phyloP scores from a whole-genome alignment of 2,113 vertebrate genomes.

The Coreoperca whiteheadi region DNA sequence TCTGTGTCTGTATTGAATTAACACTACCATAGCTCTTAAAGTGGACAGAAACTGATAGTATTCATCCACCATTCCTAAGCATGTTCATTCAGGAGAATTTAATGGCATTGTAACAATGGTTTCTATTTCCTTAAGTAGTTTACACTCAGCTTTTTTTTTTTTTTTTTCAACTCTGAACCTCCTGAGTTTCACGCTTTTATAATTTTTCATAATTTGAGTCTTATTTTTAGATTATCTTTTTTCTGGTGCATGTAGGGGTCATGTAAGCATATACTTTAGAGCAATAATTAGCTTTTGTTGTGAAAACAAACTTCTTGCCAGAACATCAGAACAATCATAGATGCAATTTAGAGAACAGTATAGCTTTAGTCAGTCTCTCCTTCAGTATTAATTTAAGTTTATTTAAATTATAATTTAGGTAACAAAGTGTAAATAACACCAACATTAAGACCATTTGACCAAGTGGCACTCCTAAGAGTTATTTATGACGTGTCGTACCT shows the following conservation, averaged over 20 bases:
- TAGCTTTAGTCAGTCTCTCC: slow-evolving; percentile 1
- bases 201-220: slow-evolving; percentile 20
- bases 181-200: slow-evolving; percentile 36
- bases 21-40: slow-evolving; percentile 43
- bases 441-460: slow-evolving; percentile 21
- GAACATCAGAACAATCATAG: slow-evolving; percentile 30
- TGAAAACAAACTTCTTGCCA: slow-evolving; percentile 43
- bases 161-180: slow-evolving; percentile 14
- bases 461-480: slow-evolving; percentile 4
- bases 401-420: slow-evolving; percentile 33
- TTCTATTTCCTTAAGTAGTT: slow-evolving; percentile 44
- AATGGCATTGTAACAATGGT: slow-evolving; percentile 21
- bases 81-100: slow-evolving; percentile 23
- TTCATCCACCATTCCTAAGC: slow-evolving; percentile 2
- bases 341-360: slow-evolving; percentile 1
- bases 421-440: not conserved
- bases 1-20: slow-evolving; percentile 57
- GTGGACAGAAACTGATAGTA: slow-evolving; percentile 19
- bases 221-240: slow-evolving; percentile 11
- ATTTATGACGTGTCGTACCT: slow-evolving; percentile 6
- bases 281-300: slow-evolving; percentile 21
- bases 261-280: slow-evolving; percentile 24
- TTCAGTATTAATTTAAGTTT: slow-evolving; percentile 29
- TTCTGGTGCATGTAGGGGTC: slow-evolving; percentile 12
- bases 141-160: not conserved